Evolutionary conservation across 1,140 invertebrate genomes (phyloP), one percentile per base, ranked within the genome.

Genomic region (Papilio polytes): DNA sequence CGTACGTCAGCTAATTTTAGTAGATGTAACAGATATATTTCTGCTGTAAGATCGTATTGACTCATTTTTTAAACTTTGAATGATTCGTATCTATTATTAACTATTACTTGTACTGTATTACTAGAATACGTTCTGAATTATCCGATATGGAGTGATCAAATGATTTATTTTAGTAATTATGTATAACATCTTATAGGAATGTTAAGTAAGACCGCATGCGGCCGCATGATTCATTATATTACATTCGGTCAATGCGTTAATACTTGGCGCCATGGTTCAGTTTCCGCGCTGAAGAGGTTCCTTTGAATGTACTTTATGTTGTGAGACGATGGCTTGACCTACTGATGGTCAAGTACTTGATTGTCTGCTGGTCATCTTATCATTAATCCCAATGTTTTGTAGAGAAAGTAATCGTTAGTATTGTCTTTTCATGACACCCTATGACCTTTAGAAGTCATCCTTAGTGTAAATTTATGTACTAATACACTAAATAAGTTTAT

Each of bases 141-240:
- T 85, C 85, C 80, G 80, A 82, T 84, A 80, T 81, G 83, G 78
- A 82, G 81, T 76, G 80, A 87, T 85, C 81, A 86, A 87, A 90
- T 91, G 89, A 93, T 93, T 92, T 92, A 92, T 92, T 90, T 86
- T 80, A 88, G 87, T 91, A 92, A 92, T 94, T 93, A 92, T 86
- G 88, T 88, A 91, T 91, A 89, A 87, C 86, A 88, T 90, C 85
- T 85, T 80, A 90, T 87, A 92, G 91, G 92, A 94, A 94, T 94
- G 92, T 94, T 94, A 92, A 94, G 91, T 92, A 91, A 91, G 79
- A 86, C 88, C 87, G 88, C 80, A 88, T 90, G 89, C 85, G 86
- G 82, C 76, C 59, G 81, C 79, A 84, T 90, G 90, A 89, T 88
- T 92, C 89, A 92, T 81, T 84, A 82, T 88, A 88, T 90, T 89